Percentiles rank a stretch among this genome's conserved stretches.
Conservation (phyloP, 2,797 vertebrate genomes). For the Poecilia picta region DNA sequence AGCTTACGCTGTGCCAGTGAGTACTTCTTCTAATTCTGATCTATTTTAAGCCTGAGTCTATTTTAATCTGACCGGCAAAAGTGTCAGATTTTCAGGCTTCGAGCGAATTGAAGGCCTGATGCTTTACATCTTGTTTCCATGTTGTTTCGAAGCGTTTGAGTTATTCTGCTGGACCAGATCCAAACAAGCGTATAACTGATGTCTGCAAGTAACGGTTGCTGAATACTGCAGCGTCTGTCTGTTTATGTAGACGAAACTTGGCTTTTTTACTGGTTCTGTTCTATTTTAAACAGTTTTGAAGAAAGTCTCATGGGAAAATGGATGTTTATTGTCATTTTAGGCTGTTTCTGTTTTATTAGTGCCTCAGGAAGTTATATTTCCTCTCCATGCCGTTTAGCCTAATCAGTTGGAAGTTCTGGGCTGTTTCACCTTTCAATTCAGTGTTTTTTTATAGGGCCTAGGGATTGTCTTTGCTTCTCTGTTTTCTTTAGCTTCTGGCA, state of each 20-base stretch:
- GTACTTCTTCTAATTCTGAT: slow-evolving; percentile 66
- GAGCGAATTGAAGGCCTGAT: background rate
- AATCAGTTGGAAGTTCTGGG: slow-evolving; percentile 50
- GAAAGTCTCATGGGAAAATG: background rate
- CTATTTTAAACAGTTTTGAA: background rate
- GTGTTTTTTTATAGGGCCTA: background rate
- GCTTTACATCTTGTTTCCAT: background rate
- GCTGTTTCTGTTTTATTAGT: background rate
- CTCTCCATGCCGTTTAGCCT: background rate
- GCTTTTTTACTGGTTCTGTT: background rate
- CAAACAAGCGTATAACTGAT: background rate
- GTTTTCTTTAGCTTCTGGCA: background rate
- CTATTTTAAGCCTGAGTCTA: slow-evolving; percentile 1
- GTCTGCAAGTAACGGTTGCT: background rate
- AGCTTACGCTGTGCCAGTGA: slow-evolving; percentile 91
- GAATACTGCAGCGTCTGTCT: background rate
- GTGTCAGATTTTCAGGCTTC: background rate
- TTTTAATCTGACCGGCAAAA: slow-evolving; percentile 1
- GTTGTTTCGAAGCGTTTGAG: slow-evolving; percentile 2
- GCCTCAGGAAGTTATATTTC: background rate
- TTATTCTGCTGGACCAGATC: background rate
- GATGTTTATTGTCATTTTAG: background rate
- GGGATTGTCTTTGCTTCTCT: background rate
- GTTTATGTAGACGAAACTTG: background rate
- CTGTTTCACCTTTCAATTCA: slow-evolving; percentile 21